phyloP scores from a whole-genome alignment of 2,113 vertebrate species.

The Ptychochromis oligacanthus region DNA sequence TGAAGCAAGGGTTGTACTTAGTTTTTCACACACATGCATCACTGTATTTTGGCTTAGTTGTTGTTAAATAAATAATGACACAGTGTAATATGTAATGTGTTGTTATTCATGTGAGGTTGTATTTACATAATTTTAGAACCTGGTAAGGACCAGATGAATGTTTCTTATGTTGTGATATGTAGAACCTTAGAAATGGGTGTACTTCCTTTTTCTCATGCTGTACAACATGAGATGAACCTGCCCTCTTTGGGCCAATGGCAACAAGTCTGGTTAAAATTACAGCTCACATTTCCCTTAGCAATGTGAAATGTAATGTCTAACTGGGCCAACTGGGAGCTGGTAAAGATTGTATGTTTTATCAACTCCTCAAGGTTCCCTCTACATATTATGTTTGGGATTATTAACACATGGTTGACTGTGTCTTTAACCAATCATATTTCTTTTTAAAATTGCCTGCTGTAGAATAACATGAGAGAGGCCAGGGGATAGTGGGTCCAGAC shows the following conservation, averaged over 20 bases:
- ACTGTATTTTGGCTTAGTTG: background rate
- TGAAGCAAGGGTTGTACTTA: background rate
- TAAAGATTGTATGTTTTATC: background rate
- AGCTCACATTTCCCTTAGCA: background rate
- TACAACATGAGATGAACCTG: background rate
- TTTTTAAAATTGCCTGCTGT: constrained; percentile 12
- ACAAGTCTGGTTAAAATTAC: background rate
- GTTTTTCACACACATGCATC: background rate
- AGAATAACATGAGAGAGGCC: background rate
- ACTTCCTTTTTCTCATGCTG: background rate
- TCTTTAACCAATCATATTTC: background rate
- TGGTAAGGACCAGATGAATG: background rate
- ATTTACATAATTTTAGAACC: background rate
- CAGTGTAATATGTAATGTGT: background rate
- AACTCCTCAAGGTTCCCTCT: background rate
- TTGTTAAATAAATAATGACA: background rate
- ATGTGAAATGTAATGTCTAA: background rate
- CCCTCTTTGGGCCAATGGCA: background rate
- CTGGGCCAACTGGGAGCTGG: constrained; percentile 8
- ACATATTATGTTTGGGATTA: background rate
- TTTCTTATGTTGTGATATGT: background rate
- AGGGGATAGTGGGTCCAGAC: background rate
- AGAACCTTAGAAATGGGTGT: background rate
- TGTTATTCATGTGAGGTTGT: background rate
- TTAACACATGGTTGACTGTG: background rate